Evolutionary conservation across 1,140 invertebrate species (phyloP).

Genomic region (Brevipalpus yothersi): DNA sequence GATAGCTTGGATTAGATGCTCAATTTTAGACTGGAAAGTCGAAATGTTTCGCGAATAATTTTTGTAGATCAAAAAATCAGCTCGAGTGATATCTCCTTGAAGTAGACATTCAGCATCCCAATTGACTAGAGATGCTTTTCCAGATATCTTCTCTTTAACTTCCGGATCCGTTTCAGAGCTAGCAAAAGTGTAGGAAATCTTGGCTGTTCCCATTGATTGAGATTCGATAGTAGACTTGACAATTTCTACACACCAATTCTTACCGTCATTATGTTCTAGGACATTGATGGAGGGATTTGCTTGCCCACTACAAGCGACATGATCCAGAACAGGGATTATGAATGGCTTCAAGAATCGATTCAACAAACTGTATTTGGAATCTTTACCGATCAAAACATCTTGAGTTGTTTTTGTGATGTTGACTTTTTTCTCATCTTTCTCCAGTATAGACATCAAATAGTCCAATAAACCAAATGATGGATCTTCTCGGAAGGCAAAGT

Average conservation of each 20-base stretch:
- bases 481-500: neutral
- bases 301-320: neutral
- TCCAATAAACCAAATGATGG: neutral
- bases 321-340: neutral
- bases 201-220: neutral
- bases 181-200: neutral
- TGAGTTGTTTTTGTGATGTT: neutral
- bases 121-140: neutral
- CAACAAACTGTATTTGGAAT: neutral
- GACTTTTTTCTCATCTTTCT: neutral
- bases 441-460: neutral
- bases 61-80: neutral
- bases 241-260: neutral
- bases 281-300: neutral
- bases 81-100: neutral
- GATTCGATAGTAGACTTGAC: neutral
- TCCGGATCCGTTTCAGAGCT: neutral
- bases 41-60: no score
- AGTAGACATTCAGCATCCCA: neutral
- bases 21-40: no score
- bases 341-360: neutral
- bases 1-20: no score
- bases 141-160: neutral
- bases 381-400: neutral
- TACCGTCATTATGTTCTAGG: neutral